Percentiles rank a stretch among this genome's conserved stretches.
phyloP scores from a whole-genome alignment of 1,140 invertebrate genomes.

The Drosophila chauvacae region DNA sequence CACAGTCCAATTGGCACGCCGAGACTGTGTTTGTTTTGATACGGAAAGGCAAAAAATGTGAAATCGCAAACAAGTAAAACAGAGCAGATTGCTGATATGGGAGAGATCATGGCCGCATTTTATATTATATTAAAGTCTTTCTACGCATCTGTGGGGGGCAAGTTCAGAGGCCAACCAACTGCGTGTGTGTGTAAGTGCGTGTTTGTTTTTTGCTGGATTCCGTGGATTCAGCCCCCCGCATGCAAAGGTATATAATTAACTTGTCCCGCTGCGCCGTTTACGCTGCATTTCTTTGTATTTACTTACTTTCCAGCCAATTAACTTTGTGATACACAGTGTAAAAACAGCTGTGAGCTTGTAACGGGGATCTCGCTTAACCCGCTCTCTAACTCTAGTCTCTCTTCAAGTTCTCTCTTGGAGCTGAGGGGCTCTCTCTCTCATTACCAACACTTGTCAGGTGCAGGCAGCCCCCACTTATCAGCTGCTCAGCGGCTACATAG shows the following conservation, averaged over 20 bases:
- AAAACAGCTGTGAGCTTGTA: constrained; percentile 61
- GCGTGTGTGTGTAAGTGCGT: constrained; percentile 6
- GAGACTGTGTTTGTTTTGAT: constrained; percentile 56
- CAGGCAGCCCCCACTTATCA: constrained; percentile 49
- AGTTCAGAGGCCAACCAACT: constrained; percentile 35
- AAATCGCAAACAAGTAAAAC: constrained; percentile 16
- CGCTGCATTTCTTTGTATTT: constrained; percentile 16
- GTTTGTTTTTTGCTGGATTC: constrained; percentile 2
- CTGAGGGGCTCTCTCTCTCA: constrained; percentile 1
- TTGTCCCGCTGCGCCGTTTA: constrained; percentile 8
- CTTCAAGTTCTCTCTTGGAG: background rate
- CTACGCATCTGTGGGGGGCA: constrained; percentile 28
- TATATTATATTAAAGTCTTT: background rate
- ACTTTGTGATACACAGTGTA: constrained; percentile 11
- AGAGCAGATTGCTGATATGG: constrained; percentile 13
- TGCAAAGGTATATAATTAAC: constrained; percentile 61
- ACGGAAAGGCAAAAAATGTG: constrained; percentile 11
- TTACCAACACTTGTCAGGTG: constrained; percentile 23
- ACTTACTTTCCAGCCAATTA: constrained; percentile 24
- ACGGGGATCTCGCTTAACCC: constrained; percentile 44
- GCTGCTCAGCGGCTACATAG: constrained; percentile 32
- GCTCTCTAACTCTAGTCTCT: constrained; percentile 38
- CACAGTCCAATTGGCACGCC: constrained; percentile 60
- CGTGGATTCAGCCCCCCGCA: constrained; percentile 28
- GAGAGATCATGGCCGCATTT: background rate